Percentiles rank a stretch among this genome's conserved stretches.
Conservation (phyloP, 2,888 invertebrate species). For the Pristionchus maxplancki region DNA sequence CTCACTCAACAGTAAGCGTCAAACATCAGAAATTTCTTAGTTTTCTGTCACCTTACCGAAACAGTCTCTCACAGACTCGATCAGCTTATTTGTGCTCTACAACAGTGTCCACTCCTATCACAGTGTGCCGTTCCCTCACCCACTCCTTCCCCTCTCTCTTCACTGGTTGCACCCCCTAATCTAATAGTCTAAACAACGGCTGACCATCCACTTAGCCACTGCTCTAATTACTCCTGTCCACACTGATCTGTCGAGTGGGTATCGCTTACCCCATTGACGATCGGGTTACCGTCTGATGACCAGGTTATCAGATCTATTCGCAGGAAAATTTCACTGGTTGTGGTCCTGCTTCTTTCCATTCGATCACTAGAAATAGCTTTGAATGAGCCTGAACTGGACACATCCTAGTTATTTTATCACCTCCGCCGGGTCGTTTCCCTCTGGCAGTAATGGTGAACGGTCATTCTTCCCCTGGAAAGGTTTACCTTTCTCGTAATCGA, state of each 20-base stretch:
- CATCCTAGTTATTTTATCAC: neutral
- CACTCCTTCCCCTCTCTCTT: neutral
- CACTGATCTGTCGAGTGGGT: conserved; percentile 35
- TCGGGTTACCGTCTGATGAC: neutral
- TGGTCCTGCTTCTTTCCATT: no score
- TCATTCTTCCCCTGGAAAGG: neutral
- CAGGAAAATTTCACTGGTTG: no score
- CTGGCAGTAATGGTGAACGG: neutral
- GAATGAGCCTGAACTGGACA: no score
- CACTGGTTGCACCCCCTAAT: conserved; percentile 33
- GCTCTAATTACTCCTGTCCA: conserved; percentile 31
- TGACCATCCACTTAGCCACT: conserved; percentile 15
- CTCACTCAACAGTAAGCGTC: neutral
- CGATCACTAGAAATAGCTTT: no score
- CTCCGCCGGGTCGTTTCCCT: neutral
- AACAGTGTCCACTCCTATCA: neutral
- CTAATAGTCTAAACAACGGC: conserved; percentile 43
- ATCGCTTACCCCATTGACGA: conserved; percentile 14
- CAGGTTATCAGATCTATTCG: neutral
- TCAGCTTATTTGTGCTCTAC: neutral
- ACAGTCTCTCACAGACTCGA: neutral
- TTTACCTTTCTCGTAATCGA: neutral
- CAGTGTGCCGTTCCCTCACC: conserved; percentile 23
- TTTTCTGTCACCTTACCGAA: neutral
- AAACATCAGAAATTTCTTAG: neutral